Conservation (phyloP, 2,888 invertebrate species). For the Aspidiotus destructor region DNA sequence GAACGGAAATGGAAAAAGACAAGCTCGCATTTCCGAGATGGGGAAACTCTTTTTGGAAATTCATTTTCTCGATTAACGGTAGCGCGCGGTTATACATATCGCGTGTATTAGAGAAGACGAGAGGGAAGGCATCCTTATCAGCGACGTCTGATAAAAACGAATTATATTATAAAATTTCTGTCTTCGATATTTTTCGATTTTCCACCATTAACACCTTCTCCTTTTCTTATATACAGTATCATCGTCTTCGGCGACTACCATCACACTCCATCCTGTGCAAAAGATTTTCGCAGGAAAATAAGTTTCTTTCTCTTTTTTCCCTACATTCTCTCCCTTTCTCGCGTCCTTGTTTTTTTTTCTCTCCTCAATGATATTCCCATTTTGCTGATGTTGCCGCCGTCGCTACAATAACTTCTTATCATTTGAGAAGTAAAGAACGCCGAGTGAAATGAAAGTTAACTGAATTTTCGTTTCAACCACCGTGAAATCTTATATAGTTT, state of each 20-base stretch:
- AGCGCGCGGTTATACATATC: constrained; percentile 23
- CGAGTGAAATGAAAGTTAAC: constrained; percentile 17
- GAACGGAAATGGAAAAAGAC: constrained; percentile 32
- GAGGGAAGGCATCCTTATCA: constrained; percentile 16
- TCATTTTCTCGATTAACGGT: constrained; percentile 31
- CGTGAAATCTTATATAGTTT: background rate
- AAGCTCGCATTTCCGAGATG: constrained; percentile 30
- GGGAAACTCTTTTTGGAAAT: constrained; percentile 29
- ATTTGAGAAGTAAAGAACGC: too few species aligned
- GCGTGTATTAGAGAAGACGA: constrained; percentile 28
- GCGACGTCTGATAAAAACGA: constrained; percentile 31
- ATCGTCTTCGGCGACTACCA: too few species aligned
- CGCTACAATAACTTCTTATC: constrained; percentile 25
- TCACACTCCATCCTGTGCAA: background rate
- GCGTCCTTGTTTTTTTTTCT: too few species aligned
- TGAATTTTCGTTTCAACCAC: constrained; percentile 13
- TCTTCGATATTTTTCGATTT: constrained; percentile 33
- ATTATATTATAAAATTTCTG: constrained; percentile 33
- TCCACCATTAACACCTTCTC: constrained; percentile 29
- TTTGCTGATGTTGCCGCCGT: too few species aligned
- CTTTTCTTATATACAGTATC: too few species aligned
- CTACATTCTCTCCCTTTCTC: too few species aligned
- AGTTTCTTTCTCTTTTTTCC: too few species aligned
- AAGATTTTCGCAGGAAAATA: background rate
- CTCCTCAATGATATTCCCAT: too few species aligned